Evolutionary conservation across 1,140 invertebrate genomes (phyloP).

Genomic region (Eriosoma lanigerum): DNA sequence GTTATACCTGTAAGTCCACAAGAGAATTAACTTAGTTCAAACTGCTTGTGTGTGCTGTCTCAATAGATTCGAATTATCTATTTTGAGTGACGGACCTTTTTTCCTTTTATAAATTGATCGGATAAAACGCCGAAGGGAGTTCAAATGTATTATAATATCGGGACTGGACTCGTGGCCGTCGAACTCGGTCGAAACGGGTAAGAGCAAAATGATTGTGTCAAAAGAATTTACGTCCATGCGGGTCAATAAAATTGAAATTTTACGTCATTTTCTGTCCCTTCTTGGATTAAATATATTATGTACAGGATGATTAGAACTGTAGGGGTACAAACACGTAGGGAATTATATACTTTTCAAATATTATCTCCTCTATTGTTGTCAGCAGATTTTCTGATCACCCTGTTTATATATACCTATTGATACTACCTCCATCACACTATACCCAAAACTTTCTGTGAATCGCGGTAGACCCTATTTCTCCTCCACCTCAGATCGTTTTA

Average conservation of each 20-base stretch:
- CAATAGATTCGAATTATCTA: slow-evolving; percentile 1
- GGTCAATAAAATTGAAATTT: slow-evolving; percentile 4
- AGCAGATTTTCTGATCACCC: too few relatives aligned
- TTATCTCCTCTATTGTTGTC: too few relatives aligned
- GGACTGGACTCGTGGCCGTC: background rate
- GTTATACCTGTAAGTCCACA: background rate
- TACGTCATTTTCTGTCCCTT: background rate
- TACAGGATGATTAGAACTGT: too few relatives aligned
- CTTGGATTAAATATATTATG: too few relatives aligned
- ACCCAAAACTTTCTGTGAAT: too few relatives aligned
- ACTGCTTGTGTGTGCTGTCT: slow-evolving; percentile 3
- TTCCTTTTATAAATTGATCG: slow-evolving; percentile 16
- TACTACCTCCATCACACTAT: too few relatives aligned
- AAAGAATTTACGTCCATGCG: background rate
- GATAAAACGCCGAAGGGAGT: slow-evolving; percentile 9
- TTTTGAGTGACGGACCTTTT: slow-evolving; percentile 19
- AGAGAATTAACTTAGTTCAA: background rate
- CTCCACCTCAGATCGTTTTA: too few relatives aligned
- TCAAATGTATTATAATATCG: background rate
- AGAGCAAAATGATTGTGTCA: slow-evolving; percentile 3
- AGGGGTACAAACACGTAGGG: too few relatives aligned
- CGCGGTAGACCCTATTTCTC: too few relatives aligned
- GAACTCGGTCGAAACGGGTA: background rate
- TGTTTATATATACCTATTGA: too few relatives aligned
- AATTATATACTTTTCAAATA: too few relatives aligned